Evolutionary conservation across 2,888 invertebrate genomes (phyloP).

Genomic region (Caenorhabditis sp.): DNA sequence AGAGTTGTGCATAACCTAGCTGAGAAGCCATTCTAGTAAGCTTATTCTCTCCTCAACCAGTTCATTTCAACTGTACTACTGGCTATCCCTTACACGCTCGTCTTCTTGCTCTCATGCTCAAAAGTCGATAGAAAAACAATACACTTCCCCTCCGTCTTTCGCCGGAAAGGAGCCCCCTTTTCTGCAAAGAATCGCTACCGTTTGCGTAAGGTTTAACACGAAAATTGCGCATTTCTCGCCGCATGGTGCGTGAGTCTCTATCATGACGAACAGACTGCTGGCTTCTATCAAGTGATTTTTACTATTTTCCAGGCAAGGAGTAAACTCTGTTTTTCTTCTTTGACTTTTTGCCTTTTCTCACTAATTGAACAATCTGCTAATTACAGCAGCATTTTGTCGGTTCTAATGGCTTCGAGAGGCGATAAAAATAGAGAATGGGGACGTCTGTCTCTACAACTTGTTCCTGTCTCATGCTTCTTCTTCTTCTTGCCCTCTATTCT

Average conservation of each 20-base stretch:
- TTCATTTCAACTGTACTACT: conserved; percentile 6
- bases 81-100: conserved; percentile 23
- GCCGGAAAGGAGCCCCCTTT: conserved; percentile 17
- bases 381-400: conserved; percentile 52
- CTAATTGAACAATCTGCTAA: conserved; percentile 60
- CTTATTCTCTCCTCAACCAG: background rate
- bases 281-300: background rate
- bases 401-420: conserved; percentile 51
- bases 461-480: conserved; percentile 33
- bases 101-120: conserved; percentile 1
- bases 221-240: conserved; percentile 54
- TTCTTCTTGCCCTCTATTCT: conserved; percentile 11
- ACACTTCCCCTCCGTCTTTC: conserved; percentile 10
- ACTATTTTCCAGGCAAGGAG: background rate
- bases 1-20: too few relatives aligned
- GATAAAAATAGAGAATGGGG: conserved; percentile 41
- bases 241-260: conserved; percentile 56
- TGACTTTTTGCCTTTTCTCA: conserved; percentile 9
- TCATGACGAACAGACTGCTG: conserved; percentile 48
- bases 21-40: too few relatives aligned
- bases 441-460: conserved; percentile 28
- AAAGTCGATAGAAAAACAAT: conserved; percentile 44
- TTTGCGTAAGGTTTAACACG: conserved; percentile 63
- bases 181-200: conserved; percentile 41
- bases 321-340: background rate